Evolutionary conservation across 2,888 invertebrate species (phyloP).

Genomic region (Drosophila macrothrix): DNA sequence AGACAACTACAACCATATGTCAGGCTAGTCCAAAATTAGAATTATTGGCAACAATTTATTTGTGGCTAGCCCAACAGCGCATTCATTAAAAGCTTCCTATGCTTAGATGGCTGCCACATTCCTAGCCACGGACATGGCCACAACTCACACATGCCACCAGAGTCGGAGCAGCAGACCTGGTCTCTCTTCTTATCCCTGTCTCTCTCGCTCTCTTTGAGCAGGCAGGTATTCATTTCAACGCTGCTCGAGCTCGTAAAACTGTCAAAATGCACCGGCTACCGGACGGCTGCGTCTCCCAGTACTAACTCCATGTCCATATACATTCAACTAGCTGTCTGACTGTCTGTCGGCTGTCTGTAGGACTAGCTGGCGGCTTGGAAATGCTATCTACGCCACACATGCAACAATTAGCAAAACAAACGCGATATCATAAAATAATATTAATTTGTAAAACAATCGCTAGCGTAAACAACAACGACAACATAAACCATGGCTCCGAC

Average conservation of each 20-base stretch:
- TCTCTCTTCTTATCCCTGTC: neutral
- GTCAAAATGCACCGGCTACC: constrained; percentile 80
- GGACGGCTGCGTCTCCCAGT: constrained; percentile 48
- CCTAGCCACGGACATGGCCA: constrained; percentile 72
- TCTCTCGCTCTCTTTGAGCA: neutral
- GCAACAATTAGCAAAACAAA: constrained; percentile 82
- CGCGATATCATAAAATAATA: constrained; percentile 81
- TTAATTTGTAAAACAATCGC: constrained; percentile 81
- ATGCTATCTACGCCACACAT: constrained; percentile 81
- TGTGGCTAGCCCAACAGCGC: constrained; percentile 47
- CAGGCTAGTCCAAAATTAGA: constrained; percentile 46
- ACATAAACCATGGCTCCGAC: constrained; percentile 20
- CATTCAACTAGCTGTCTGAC: constrained; percentile 28
- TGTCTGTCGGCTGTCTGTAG: constrained; percentile 12
- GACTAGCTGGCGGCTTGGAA: constrained; percentile 55
- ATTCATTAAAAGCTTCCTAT: constrained; percentile 76
- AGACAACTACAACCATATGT: constrained; percentile 12
- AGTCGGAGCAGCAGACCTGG: neutral
- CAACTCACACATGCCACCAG: constrained; percentile 62
- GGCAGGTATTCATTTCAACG: constrained; percentile 78
- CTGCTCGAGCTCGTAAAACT: constrained; percentile 79
- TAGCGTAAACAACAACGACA: constrained; percentile 77
- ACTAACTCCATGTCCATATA: constrained; percentile 31
- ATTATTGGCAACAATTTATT: constrained; percentile 56
- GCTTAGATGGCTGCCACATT: constrained; percentile 77